phyloP scores from a whole-genome alignment of 2,113 vertebrate genomes.

The Pituophis catenifer region DNA sequence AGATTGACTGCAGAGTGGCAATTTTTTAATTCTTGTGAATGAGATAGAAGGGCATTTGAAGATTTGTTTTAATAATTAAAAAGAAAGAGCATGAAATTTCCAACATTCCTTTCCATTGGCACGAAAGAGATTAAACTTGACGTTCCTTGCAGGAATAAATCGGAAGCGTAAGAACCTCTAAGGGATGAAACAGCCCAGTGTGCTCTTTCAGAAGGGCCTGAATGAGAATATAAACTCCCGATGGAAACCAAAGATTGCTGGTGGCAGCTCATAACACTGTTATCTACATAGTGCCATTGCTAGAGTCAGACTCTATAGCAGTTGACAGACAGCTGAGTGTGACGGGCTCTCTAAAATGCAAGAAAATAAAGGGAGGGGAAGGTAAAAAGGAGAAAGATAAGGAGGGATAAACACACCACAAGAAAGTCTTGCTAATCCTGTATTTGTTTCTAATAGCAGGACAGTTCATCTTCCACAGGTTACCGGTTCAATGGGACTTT shows the following conservation, averaged over 20 bases:
- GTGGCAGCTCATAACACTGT: slow-evolving; percentile 13
- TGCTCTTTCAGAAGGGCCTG: slow-evolving; percentile 1
- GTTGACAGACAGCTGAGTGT: slow-evolving; percentile 6
- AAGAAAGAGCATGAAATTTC: not conserved
- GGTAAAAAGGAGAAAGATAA: not conserved
- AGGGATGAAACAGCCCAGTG: slow-evolving; percentile 17
- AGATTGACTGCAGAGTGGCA: not conserved
- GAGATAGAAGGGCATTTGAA: slow-evolving; percentile 25
- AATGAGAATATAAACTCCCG: not conserved
- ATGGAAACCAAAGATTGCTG: not conserved
- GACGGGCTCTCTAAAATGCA: not conserved
- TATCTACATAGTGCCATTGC: slow-evolving; percentile 4
- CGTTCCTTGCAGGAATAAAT: slow-evolving; percentile 13
- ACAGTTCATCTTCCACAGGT: not conserved
- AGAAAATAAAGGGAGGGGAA: not conserved
- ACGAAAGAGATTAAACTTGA: not conserved
- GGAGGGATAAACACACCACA: not conserved
- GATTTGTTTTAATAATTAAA: slow-evolving; percentile 9
- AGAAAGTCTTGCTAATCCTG: not conserved
- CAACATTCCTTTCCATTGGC: slow-evolving; percentile 1
- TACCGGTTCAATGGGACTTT: not conserved
- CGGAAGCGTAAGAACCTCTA: not conserved
- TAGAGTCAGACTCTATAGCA: not conserved
- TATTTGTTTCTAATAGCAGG: not conserved
- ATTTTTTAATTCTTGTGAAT: slow-evolving; percentile 40